phyloP scores from a whole-genome alignment of 2,888 invertebrate species.

The Scrobipalpa atriplicella region DNA sequence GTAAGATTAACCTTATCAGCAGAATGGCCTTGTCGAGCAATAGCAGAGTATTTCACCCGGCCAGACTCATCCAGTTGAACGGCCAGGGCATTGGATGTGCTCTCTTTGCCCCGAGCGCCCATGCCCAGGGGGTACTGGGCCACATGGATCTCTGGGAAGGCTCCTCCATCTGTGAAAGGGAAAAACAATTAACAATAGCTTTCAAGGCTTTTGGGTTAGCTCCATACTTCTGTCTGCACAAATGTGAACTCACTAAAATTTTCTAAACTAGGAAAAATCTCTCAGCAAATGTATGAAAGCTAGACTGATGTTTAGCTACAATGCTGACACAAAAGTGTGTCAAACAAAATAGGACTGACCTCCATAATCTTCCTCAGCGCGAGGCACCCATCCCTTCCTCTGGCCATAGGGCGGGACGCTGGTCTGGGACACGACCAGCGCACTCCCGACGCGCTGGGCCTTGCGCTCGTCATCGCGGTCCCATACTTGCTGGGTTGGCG shows the following conservation, averaged over 20 bases:
- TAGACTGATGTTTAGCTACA: not conserved
- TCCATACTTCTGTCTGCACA: too few species aligned
- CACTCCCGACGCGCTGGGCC: conserved; percentile 82
- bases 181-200: too few species aligned
- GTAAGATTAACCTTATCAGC: conserved; percentile 90
- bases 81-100: conserved; percentile 94
- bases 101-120: conserved; percentile 91
- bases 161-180: conserved; percentile 91
- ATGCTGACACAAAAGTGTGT: not conserved
- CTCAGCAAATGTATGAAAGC: too few species aligned
- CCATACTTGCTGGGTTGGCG: conserved; percentile 93
- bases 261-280: too few species aligned
- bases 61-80: conserved; percentile 97
- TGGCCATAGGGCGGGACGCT: conserved; percentile 97
- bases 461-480: conserved; percentile 92
- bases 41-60: conserved; percentile 97
- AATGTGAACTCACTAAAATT: too few species aligned
- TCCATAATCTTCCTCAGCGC: conserved; percentile 88
- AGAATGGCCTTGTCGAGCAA: conserved; percentile 96
- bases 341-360: conserved; percentile 50
- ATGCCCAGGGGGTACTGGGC: conserved; percentile 98
- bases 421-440: conserved; percentile 89
- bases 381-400: conserved; percentile 96
- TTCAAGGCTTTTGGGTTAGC: too few species aligned
- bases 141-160: conserved; percentile 98